These are phyloP conservation scores for Tricholauxania praeusta DNA, from an alignment of 2,888 invertebrate genomes.

Conservation along the genomic window DNA sequence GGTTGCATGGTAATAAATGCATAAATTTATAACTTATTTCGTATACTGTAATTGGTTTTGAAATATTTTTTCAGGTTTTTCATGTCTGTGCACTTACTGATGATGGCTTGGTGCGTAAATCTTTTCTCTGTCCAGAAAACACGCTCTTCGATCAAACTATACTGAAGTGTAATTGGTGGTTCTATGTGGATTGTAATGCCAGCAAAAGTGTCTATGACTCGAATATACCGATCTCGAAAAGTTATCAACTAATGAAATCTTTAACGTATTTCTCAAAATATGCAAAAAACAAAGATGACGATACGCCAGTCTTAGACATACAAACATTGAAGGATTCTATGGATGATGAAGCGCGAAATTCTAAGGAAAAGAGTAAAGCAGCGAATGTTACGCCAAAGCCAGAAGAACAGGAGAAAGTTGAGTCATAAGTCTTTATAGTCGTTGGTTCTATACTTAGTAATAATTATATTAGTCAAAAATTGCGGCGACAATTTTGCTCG, in stretches of 20 bases:
- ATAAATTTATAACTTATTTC: background rate
- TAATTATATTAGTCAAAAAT: background rate
- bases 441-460: background rate
- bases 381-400: constrained; percentile 41
- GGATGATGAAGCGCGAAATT: constrained; percentile 49
- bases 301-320: constrained; percentile 55
- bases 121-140: constrained; percentile 90
- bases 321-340: constrained; percentile 59
- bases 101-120: constrained; percentile 90
- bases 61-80: constrained; percentile 76
- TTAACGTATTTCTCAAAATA: constrained; percentile 89
- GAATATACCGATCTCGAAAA: constrained; percentile 91
- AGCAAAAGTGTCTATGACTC: constrained; percentile 86
- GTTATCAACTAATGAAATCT: constrained; percentile 92
- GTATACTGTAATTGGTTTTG: background rate
- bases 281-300: constrained; percentile 71
- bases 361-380: constrained; percentile 4
- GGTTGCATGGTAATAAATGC: constrained; percentile 83
- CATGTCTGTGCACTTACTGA: constrained; percentile 92
- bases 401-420: constrained; percentile 36
- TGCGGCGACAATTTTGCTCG: too few species aligned
- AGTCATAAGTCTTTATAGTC: constrained; percentile 13
- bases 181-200: constrained; percentile 90
- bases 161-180: constrained; percentile 94
- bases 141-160: constrained; percentile 93